These are phyloP conservation scores for Bombus sibiricus DNA, from an alignment of 1,140 invertebrate species.

Conservation along the genomic window DNA sequence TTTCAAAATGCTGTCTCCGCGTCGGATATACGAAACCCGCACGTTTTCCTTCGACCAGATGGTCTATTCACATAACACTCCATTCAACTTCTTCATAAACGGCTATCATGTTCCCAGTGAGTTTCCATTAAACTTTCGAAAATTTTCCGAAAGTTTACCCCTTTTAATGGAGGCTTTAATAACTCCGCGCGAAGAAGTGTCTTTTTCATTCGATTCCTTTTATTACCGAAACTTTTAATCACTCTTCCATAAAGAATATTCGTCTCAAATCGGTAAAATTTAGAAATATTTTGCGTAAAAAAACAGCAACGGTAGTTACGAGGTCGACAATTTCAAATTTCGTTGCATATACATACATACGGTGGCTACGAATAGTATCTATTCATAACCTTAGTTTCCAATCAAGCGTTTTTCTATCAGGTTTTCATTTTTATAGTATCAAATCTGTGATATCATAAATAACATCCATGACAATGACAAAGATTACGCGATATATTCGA, in stretches of 20 bases:
- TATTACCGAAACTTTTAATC: not conserved
- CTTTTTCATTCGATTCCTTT: not conserved
- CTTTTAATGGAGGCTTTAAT: slow-evolving; percentile 46
- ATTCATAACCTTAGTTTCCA: no score
- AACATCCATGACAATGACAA: no score
- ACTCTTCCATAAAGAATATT: not conserved
- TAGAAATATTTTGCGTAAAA: not conserved
- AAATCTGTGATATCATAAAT: no score
- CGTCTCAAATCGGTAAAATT: not conserved
- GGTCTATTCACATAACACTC: slow-evolving; percentile 52
- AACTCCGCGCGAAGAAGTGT: slow-evolving; percentile 26
- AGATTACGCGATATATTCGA: no score
- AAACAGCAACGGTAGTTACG: no score
- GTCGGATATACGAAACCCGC: slow-evolving; percentile 33
- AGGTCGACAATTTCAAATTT: no score
- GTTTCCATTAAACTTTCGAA: slow-evolving; percentile 50
- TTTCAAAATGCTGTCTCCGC: slow-evolving; percentile 24
- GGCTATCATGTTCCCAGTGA: slow-evolving; percentile 43
- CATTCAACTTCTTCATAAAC: slow-evolving; percentile 47
- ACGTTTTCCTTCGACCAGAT: slow-evolving; percentile 45
- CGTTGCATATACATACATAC: no score
- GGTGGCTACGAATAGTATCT: no score
- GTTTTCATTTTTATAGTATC: no score
- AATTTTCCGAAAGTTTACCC: slow-evolving; percentile 38
- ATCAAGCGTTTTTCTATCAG: no score